Evolutionary conservation across 2,797 vertebrate species (phyloP), one percentile per base, ranked within the genome.

Genomic region (Avahi laniger): DNA sequence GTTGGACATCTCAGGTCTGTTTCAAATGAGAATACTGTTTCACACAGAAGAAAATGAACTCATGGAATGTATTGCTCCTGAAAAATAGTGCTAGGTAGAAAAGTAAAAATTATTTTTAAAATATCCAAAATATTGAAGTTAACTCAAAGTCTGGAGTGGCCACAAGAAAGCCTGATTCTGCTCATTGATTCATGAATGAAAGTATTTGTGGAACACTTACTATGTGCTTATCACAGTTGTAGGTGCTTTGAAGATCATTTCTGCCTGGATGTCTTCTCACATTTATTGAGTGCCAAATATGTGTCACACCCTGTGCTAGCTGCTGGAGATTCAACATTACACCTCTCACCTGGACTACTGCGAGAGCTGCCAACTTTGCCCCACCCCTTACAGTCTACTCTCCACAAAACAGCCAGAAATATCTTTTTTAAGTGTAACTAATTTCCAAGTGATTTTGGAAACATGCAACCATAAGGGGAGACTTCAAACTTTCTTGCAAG

Each of bases 61-160:
- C 33, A 15, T 6, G 20, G 24, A 86, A 67, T 24, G 3, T 22
- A 76, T 46, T n/a, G 72, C 33, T 69, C 38, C 46, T 61, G 17
- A 17, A 14, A 87, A 86, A 83, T 4, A 69, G 13, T 52, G n/a
- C 48, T 41, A 50, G 43, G 6, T 43, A 48, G 38, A 76, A 91
- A 57, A 48, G 14, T 38, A 35, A 20, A n/a, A 76, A 72, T 14
- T 52, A 81, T 35, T 85, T 91, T 70, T 38, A 1, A 88, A 95
- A 96, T 22, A 43, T 69, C 38, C 65, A 93, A 94, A 93, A 84
- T 57, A 46, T 35, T 93, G 57, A 73, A 70, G 84, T 83, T 48
- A 81, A 81, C 46, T 50, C 70, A 84, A 43, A 94, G 52, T 35
- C 59, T 79, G 72, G 46, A 48, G 15, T 84, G 63, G 33, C 35